Percentiles rank a stretch among this genome's conserved stretches.
Evolutionary conservation across 2,888 invertebrate species (phyloP).

Genomic region (Ophion costatus): DNA sequence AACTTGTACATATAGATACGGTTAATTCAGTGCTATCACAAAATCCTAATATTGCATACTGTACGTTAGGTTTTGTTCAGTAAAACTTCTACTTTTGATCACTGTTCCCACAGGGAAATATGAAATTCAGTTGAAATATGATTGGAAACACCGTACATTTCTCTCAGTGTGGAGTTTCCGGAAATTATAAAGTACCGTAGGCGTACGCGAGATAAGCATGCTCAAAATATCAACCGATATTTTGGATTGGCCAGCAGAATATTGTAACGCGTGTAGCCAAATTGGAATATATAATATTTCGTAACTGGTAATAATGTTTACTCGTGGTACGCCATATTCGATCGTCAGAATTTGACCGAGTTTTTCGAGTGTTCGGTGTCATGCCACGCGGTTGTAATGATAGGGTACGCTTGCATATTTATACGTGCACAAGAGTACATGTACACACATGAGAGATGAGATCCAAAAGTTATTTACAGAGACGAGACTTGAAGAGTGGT

Average conservation of each 20-base stretch:
- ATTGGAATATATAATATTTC: conserved; percentile 7
- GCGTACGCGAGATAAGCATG: not conserved
- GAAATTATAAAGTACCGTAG: conserved; percentile 32
- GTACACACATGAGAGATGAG: not conserved
- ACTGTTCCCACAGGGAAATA: too few relatives aligned
- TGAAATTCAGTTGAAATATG: too few relatives aligned
- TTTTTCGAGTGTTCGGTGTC: not conserved
- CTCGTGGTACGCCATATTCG: not conserved
- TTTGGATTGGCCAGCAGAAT: not conserved
- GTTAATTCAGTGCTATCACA: too few relatives aligned
- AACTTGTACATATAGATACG: too few relatives aligned
- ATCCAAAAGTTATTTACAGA: conserved; percentile 52
- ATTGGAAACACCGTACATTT: too few relatives aligned
- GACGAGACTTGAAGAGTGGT: conserved; percentile 62
- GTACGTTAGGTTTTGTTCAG: too few relatives aligned
- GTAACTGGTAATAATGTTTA: conserved; percentile 11
- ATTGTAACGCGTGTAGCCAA: not conserved
- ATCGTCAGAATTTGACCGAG: not conserved
- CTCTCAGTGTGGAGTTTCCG: not conserved
- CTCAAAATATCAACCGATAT: conserved; percentile 43
- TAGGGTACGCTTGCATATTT: not conserved
- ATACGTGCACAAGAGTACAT: not conserved
- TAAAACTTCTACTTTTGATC: too few relatives aligned
- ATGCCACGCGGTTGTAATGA: not conserved
- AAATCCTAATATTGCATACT: too few relatives aligned